phyloP scores from a whole-genome alignment of 2,888 invertebrate genomes.

The Hirtodrosophila histrioides region DNA sequence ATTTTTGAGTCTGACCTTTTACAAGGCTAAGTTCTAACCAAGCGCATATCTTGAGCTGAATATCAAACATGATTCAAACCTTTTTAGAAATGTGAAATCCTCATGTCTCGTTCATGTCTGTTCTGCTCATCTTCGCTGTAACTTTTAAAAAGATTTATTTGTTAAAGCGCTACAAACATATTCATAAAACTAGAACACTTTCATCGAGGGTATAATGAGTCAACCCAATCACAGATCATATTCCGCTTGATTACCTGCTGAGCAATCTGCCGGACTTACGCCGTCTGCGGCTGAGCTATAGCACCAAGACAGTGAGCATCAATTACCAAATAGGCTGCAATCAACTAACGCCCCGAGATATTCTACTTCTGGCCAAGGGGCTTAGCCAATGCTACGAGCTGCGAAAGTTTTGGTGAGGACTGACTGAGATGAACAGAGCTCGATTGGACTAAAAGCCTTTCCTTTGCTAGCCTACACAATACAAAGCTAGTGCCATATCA shows the following conservation, averaged over 20 bases:
- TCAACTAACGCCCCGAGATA: constrained; percentile 81
- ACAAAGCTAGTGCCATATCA: constrained; percentile 82
- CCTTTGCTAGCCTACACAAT: constrained; percentile 78
- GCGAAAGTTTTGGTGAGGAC: constrained; percentile 78
- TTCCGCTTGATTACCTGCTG: constrained; percentile 84
- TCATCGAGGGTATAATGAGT: constrained; percentile 30
- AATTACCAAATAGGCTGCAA: constrained; percentile 83
- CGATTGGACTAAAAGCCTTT: background rate
- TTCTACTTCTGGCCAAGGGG: constrained; percentile 77
- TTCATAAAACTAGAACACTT: background rate
- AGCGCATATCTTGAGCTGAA: too few species aligned
- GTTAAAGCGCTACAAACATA: too few species aligned
- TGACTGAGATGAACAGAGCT: background rate
- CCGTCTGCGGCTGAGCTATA: constrained; percentile 82
- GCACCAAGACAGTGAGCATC: constrained; percentile 82
- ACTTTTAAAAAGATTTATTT: too few species aligned
- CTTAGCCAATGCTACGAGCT: constrained; percentile 82
- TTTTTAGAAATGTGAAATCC: too few species aligned
- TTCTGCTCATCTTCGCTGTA: too few species aligned
- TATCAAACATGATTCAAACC: too few species aligned
- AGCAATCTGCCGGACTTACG: constrained; percentile 83
- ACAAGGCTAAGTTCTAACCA: too few species aligned
- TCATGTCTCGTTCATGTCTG: too few species aligned
- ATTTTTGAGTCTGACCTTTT: too few species aligned
- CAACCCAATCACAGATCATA: constrained; percentile 79